These are phyloP conservation scores for Solea senegalensis DNA, from an alignment of 2,113 vertebrate species.

Conservation along the genomic window DNA sequence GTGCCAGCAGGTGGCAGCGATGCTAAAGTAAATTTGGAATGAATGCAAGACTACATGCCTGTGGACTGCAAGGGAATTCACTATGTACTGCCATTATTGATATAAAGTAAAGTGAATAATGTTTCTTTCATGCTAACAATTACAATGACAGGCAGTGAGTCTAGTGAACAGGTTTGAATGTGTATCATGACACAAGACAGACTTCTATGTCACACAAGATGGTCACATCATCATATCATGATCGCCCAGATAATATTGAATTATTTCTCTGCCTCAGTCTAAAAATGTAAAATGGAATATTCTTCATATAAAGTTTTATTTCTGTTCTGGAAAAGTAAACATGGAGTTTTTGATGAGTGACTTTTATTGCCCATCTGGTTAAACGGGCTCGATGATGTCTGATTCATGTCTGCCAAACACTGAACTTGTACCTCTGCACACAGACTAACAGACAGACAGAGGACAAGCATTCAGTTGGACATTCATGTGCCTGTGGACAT, in stretches of 20 bases:
- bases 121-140: neutral
- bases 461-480: neutral
- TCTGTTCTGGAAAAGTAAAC: neutral
- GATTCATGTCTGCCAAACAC: slow-evolving; percentile 46
- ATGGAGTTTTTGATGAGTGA: slow-evolving; percentile 8
- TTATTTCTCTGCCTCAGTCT: neutral
- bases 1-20: slow-evolving; percentile 65
- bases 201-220: neutral
- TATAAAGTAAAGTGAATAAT: neutral
- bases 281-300: neutral
- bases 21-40: slow-evolving; percentile 6
- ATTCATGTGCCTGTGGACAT: neutral
- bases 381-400: slow-evolving; percentile 32
- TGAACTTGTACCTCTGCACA: slow-evolving; percentile 6
- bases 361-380: slow-evolving; percentile 41
- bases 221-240: neutral
- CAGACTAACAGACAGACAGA: slow-evolving; percentile 12
- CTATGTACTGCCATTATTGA: neutral
- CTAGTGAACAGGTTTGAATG: too few species aligned
- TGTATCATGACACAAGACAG: neutral
- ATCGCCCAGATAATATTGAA: neutral
- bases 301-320: slow-evolving; percentile 12
- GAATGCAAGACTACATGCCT: neutral
- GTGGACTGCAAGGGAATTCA: neutral
- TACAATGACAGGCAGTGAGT: neutral